Evolutionary conservation across 1,140 invertebrate genomes (phyloP).

Genomic region (Pseudomyrmex cubaensis): DNA sequence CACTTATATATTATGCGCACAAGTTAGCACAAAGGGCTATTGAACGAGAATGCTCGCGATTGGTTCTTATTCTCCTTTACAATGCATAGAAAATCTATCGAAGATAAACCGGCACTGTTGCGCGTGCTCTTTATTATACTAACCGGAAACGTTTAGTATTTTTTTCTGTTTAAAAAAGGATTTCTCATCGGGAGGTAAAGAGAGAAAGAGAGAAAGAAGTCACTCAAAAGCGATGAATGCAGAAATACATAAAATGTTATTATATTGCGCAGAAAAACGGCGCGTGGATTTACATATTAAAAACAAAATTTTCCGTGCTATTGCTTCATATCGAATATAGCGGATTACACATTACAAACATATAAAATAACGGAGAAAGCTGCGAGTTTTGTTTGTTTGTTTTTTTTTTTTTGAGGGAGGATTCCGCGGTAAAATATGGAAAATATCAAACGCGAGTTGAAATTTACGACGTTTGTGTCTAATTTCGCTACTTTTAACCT

Average conservation of each 20-base stretch:
- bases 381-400: neutral
- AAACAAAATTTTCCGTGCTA: neutral
- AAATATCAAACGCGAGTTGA: conserved; percentile 24
- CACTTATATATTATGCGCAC: conserved; percentile 18
- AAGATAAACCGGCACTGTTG: conserved; percentile 12
- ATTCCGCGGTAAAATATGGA: conserved; percentile 6
- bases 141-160: conserved; percentile 6
- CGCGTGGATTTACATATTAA: neutral
- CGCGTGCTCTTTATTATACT: neutral
- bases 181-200: neutral
- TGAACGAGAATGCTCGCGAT: conserved; percentile 9
- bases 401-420: neutral
- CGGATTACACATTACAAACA: conserved; percentile 18
- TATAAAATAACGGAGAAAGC: conserved; percentile 15
- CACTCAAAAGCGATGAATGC: no score
- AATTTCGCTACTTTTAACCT: conserved; percentile 28
- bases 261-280: neutral
- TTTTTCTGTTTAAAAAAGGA: neutral
- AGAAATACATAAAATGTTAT: conserved; percentile 6
- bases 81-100: conserved; percentile 28
- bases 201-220: no score
- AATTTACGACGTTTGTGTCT: conserved; percentile 29
- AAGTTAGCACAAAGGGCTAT: neutral
- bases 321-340: neutral
- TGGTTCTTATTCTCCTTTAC: conserved; percentile 29